Evolutionary conservation across 2,888 invertebrate genomes (phyloP).

Genomic region (Ennomos fuscantarius): DNA sequence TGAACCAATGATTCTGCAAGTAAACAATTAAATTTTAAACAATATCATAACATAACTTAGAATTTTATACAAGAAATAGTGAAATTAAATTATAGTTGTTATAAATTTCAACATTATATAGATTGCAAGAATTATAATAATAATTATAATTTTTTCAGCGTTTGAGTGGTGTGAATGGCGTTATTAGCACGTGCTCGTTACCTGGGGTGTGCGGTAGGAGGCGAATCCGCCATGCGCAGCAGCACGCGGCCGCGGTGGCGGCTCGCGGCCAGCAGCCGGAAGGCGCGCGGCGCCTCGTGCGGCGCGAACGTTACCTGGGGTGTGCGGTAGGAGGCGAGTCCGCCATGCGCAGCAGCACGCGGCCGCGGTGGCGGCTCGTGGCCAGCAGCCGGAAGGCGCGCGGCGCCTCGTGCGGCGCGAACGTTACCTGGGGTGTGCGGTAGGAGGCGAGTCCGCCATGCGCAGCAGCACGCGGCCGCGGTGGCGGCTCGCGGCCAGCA

Average conservation of each 20-base stretch:
- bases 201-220: conserved; percentile 40
- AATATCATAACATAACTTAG: no score
- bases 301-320: conserved; percentile 48
- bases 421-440: conserved; percentile 47
- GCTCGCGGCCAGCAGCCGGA: conserved; percentile 57
- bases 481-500: conserved; percentile 59
- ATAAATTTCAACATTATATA: no score
- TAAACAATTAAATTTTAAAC: not conserved
- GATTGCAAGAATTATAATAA: no score
- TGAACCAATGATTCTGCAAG: conserved; percentile 40
- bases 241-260: conserved; percentile 64
- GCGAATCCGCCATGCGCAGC: conserved; percentile 43
- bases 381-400: conserved; percentile 61
- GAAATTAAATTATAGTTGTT: no score
- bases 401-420: conserved; percentile 46
- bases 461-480: conserved; percentile 62
- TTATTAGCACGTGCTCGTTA: conserved; percentile 18
- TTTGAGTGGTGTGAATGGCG: no score
- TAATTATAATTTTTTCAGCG: no score
- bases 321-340: conserved; percentile 16
- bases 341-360: conserved; percentile 55
- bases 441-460: conserved; percentile 32
- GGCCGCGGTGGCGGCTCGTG: conserved; percentile 59
- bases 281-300: conserved; percentile 52
- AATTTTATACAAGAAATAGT: no score